Percentiles rank a stretch among this genome's conserved stretches.
These are phyloP conservation scores for Clinocottus analis DNA, from an alignment of 2,113 vertebrate genomes.

Conservation along the genomic window DNA sequence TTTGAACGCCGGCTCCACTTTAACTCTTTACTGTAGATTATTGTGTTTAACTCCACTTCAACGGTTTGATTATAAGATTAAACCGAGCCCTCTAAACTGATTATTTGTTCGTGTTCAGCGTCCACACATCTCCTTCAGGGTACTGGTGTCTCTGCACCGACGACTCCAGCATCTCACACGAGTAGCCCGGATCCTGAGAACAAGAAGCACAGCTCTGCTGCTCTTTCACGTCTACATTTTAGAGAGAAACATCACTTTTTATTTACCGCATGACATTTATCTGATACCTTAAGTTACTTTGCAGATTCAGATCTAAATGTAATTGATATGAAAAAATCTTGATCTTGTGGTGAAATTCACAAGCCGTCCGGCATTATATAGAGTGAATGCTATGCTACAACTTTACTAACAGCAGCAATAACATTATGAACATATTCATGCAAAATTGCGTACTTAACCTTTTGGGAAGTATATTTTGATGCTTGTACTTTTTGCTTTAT, in stretches of 20 bases:
- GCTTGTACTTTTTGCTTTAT: not conserved
- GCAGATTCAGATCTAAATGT: not conserved
- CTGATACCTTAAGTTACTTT: not conserved
- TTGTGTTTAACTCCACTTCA: not conserved
- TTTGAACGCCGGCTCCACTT: not conserved
- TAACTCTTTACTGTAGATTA: not conserved
- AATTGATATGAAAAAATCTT: not conserved
- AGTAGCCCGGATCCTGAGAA: conserved; percentile 86
- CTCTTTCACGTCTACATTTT: not conserved
- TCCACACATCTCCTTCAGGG: conserved; percentile 86
- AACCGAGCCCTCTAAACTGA: not conserved
- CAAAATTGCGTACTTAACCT: not conserved
- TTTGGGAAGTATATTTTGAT: not conserved
- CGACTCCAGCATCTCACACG: conserved; percentile 88
- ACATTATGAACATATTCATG: not conserved
- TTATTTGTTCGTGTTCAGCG: conserved; percentile 53
- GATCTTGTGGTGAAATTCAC: not conserved
- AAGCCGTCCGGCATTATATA: not conserved
- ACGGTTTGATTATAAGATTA: not conserved
- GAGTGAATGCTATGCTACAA: not conserved
- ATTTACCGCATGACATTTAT: no score
- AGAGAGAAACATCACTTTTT: not conserved
- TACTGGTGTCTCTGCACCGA: conserved; percentile 84
- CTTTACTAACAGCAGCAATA: not conserved
- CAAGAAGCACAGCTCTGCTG: conserved; percentile 4